Evolutionary conservation across 2,888 invertebrate genomes (phyloP).

Genomic region (Chydorus sphaericus): DNA sequence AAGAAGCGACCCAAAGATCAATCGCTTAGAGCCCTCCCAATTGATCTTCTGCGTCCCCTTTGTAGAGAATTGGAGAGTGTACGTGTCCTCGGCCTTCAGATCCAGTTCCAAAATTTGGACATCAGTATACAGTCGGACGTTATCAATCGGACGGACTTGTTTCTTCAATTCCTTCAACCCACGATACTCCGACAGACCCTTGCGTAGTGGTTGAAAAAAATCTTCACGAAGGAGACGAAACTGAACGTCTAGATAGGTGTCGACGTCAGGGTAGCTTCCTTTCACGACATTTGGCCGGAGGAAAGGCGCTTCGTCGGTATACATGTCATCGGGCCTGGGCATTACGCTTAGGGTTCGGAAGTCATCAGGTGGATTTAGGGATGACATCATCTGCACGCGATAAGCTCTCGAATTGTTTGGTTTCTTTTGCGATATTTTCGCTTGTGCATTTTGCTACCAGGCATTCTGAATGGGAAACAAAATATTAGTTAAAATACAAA

Average conservation of each 20-base stretch:
- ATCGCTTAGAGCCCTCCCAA: slow-evolving; percentile 39
- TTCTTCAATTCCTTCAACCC: neutral
- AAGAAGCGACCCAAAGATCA: slow-evolving; percentile 56
- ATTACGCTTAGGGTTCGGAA: slow-evolving; percentile 28
- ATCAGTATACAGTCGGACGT: slow-evolving; percentile 19
- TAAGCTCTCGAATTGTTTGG: too few relatives aligned
- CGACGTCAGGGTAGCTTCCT: slow-evolving; percentile 45
- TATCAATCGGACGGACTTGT: slow-evolving; percentile 13
- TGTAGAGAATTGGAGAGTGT: slow-evolving; percentile 21
- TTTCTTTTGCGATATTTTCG: neutral
- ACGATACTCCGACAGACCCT: slow-evolving; percentile 42
- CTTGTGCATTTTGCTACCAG: neutral
- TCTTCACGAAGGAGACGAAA: slow-evolving; percentile 65
- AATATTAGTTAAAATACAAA: too few relatives aligned
- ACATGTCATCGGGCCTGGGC: slow-evolving; percentile 27
- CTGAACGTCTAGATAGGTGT: slow-evolving; percentile 65
- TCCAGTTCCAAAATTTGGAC: slow-evolving; percentile 14
- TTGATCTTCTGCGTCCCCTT: slow-evolving; percentile 26
- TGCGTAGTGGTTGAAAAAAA: slow-evolving; percentile 53
- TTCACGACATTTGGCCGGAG: slow-evolving; percentile 39
- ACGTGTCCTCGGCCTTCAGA: neutral
- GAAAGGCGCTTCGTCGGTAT: slow-evolving; percentile 28
- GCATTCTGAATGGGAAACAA: too few relatives aligned
- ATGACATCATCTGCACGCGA: neutral
- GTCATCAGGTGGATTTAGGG: slow-evolving; percentile 29